Conservation (phyloP, 2,113 vertebrate species). For the Equus przewalskii region DNA sequence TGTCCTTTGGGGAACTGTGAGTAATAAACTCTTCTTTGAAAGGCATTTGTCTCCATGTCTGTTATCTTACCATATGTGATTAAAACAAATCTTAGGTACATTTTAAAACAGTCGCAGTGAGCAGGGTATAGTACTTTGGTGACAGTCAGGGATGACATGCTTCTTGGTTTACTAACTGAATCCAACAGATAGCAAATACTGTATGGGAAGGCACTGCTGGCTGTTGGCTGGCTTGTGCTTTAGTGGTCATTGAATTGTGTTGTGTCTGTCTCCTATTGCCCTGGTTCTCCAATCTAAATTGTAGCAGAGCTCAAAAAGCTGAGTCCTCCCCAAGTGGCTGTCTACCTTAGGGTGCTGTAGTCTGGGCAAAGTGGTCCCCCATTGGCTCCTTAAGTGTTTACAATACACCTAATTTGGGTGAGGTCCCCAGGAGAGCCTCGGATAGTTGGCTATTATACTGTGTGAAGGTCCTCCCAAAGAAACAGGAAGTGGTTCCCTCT, state of each 20-base stretch:
- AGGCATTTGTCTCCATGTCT: not conserved
- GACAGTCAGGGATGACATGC: not conserved
- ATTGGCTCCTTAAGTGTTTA: not conserved
- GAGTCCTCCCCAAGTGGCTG: not conserved
- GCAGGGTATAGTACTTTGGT: not conserved
- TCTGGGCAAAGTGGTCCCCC: not conserved
- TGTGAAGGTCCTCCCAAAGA: not conserved
- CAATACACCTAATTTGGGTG: not conserved
- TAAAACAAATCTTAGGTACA: not conserved
- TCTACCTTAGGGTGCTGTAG: not conserved
- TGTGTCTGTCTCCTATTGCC: not conserved
- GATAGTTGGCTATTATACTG: not conserved
- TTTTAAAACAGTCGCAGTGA: not conserved
- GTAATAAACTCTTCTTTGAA: conserved; percentile 28
- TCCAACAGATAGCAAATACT: not conserved
- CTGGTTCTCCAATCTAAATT: not conserved
- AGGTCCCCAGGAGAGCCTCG: not conserved
- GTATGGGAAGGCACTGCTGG: not conserved
- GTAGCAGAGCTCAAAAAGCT: not conserved
- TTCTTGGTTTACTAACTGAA: not conserved
- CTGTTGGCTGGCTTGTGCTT: not conserved
- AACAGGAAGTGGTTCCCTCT: not conserved
- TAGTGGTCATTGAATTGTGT: not conserved
- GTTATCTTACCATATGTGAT: not conserved
- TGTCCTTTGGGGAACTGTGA: not conserved